A percentile compares a stretch with the other conserved stretches of the same genome.
Conservation (phyloP, 2,113 vertebrate species). For the Platichthys flesus region DNA sequence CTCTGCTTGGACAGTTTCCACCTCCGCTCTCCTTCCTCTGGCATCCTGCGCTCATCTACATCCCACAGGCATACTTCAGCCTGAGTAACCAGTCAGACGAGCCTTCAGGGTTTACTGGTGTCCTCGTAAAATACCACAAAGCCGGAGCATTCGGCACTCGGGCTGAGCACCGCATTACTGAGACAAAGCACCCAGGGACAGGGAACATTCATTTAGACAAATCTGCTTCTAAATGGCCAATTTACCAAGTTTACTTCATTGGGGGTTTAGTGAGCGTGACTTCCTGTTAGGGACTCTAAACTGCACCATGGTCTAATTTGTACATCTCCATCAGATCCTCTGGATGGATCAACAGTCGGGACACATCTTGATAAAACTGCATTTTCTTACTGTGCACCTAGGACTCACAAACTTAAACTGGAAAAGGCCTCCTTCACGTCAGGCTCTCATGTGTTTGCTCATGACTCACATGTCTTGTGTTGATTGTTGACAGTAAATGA, state of each 20-base stretch:
- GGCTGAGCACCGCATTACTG: constrained; percentile 26
- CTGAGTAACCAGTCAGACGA: constrained; percentile 55
- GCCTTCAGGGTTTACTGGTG: constrained; percentile 44
- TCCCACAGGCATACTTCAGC: constrained; percentile 56
- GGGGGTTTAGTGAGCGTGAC: neutral
- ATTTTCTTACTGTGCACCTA: neutral
- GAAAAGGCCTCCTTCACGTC: neutral
- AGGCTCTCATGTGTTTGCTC: neutral
- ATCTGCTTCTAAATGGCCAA: constrained; percentile 38
- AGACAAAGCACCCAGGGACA: constrained; percentile 34
- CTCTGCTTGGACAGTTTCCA: constrained; percentile 38
- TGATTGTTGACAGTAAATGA: too few species aligned
- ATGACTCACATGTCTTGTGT: too few species aligned
- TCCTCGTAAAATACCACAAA: constrained; percentile 58
- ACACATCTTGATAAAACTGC: too few species aligned
- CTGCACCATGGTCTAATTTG: neutral
- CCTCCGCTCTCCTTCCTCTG: constrained; percentile 23
- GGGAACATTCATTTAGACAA: constrained; percentile 30
- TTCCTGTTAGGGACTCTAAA: neutral
- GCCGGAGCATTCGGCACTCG: constrained; percentile 30
- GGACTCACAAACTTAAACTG: neutral
- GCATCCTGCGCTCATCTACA: constrained; percentile 16
- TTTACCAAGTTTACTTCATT: constrained; percentile 23
- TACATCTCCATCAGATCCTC: neutral
- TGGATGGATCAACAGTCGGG: neutral